A percentile compares a stretch with the other conserved stretches of the same genome.
phyloP scores from a whole-genome alignment of 92 coral and sea anemone genomes.

The Siderastrea radians region DNA sequence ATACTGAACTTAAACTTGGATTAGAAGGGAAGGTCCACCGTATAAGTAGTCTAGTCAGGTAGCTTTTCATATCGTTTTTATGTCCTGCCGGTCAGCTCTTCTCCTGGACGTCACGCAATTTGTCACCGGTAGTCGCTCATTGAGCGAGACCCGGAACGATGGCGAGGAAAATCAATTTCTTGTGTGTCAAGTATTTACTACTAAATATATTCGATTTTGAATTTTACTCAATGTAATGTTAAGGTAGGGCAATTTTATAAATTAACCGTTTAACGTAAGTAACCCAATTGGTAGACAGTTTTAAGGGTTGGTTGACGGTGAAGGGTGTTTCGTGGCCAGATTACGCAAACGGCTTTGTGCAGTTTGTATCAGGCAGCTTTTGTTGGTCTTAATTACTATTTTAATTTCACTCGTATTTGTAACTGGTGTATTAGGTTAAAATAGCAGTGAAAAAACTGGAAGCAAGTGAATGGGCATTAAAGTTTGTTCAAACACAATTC shows the following conservation, averaged over 20 bases:
- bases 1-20: not conserved
- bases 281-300: not conserved
- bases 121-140: not conserved
- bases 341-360: not conserved
- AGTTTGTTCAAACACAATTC: conserved; percentile 18
- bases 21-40: not conserved
- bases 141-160: not conserved
- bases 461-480: conserved; percentile 15
- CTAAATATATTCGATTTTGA: not conserved
- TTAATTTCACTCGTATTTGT: not conserved
- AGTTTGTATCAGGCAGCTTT: not conserved
- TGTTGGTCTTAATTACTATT: not conserved
- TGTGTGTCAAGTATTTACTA: not conserved
- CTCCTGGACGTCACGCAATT: not conserved
- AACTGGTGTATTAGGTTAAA: not conserved
- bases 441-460: not conserved
- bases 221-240: not conserved
- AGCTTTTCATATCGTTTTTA: conserved; percentile 1
- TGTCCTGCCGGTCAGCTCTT: not conserved
- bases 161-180: not conserved
- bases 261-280: not conserved
- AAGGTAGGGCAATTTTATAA: not conserved
- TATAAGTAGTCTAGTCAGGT: conserved; percentile 21
- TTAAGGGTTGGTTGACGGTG: not conserved
- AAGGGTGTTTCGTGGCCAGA: not conserved